Conservation (phyloP, 2,113 vertebrate genomes). For the Marmota monax region DNA sequence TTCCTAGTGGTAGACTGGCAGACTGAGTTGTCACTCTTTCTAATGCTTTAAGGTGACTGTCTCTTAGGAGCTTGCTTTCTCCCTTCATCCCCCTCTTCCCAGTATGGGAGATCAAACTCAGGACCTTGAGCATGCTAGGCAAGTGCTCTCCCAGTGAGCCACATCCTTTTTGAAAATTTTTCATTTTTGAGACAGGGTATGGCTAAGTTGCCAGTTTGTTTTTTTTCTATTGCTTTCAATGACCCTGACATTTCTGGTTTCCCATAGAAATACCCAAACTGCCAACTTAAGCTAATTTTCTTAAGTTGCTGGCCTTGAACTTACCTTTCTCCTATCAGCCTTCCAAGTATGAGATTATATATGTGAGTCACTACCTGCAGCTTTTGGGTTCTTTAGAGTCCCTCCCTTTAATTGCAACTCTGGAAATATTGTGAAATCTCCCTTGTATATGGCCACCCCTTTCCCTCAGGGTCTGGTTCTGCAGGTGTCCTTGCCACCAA, state of each 20-base stretch:
- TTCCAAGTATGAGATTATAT: too few relatives aligned
- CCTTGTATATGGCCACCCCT: neutral
- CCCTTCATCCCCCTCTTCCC: too few relatives aligned
- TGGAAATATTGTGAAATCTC: neutral
- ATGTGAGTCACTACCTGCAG: too few relatives aligned
- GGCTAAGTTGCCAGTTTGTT: neutral
- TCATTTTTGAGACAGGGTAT: too few relatives aligned
- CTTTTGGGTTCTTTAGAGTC: neutral
- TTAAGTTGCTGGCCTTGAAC: too few relatives aligned
- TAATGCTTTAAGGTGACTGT: neutral
- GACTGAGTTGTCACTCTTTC: neutral
- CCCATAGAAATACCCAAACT: conserved; percentile 16
- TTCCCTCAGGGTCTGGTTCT: neutral
- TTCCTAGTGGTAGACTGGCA: neutral
- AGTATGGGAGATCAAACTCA: neutral
- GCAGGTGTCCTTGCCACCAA: neutral
- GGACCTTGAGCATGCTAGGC: too few relatives aligned
- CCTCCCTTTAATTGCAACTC: neutral
- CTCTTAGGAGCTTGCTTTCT: neutral
- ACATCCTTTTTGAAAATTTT: too few relatives aligned
- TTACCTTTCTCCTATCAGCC: too few relatives aligned
- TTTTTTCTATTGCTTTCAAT: conserved; percentile 15
- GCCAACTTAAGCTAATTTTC: neutral
- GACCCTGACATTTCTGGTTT: neutral
- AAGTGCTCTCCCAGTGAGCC: too few relatives aligned